These are phyloP conservation scores for Drosophila subobscura DNA, from an alignment of 1,140 invertebrate genomes.

Conservation along the genomic window DNA sequence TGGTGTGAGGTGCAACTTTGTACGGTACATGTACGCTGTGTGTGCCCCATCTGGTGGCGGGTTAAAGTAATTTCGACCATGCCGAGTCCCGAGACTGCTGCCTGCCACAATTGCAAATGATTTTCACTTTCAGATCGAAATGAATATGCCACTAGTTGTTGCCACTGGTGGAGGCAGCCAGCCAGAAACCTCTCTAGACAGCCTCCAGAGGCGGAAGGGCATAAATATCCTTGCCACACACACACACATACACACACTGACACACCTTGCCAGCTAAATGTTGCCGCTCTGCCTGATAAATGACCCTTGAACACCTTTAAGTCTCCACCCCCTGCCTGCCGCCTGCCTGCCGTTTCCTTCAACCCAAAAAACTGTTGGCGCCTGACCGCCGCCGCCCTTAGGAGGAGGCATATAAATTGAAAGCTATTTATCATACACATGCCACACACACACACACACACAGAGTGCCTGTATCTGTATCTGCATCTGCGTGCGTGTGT, in stretches of 20 bases:
- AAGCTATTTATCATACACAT: constrained; percentile 81
- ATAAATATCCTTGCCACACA: constrained; percentile 53
- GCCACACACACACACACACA: constrained; percentile 51
- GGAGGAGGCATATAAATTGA: constrained; percentile 75
- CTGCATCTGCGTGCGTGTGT: constrained; percentile 7
- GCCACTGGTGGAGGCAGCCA: not conserved
- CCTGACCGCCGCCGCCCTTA: constrained; percentile 53
- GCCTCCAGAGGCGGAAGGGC: constrained; percentile 32
- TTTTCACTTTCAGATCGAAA: constrained; percentile 81
- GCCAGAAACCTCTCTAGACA: constrained; percentile 1
- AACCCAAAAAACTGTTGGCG: constrained; percentile 42
- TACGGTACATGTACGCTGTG: no score
- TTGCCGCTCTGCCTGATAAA: constrained; percentile 80
- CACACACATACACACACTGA: constrained; percentile 26
- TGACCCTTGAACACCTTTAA: constrained; percentile 82
- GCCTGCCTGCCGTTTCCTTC: not conserved
- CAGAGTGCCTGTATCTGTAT: constrained; percentile 6
- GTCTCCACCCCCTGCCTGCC: constrained; percentile 25
- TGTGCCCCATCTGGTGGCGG: constrained; percentile 36
- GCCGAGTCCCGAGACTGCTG: constrained; percentile 51
- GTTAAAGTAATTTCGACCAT: constrained; percentile 78
- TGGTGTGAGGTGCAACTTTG: not conserved
- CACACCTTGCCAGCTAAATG: constrained; percentile 65
- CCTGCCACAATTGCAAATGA: constrained; percentile 81
- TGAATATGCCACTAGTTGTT: constrained; percentile 69